Evolutionary conservation across 2,113 vertebrate genomes (phyloP).

Genomic region (Tupaia chinensis): DNA sequence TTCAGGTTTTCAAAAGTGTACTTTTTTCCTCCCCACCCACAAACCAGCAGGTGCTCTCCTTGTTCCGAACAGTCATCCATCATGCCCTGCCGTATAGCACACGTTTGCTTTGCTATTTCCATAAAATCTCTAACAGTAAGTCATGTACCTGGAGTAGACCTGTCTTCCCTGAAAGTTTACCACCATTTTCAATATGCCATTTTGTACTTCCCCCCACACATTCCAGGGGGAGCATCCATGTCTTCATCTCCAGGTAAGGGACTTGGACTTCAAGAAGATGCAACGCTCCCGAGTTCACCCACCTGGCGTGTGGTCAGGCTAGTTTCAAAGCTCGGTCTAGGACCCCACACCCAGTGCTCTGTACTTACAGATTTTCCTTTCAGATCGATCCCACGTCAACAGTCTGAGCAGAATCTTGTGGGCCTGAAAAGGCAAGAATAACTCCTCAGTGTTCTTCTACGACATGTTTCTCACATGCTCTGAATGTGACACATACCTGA

Average conservation of each 20-base stretch:
- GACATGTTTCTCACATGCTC: background rate
- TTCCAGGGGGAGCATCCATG: fast-evolving
- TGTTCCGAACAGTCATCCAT: background rate
- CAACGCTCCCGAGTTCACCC: background rate
- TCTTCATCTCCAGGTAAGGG: background rate
- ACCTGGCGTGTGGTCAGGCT: background rate
- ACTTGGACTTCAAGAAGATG: no score
- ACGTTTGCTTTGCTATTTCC: background rate
- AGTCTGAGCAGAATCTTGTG: fast-evolving
- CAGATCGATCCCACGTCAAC: background rate
- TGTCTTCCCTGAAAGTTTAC: background rate
- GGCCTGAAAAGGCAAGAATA: background rate
- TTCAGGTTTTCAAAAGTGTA: background rate
- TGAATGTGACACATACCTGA: background rate
- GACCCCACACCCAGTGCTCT: background rate
- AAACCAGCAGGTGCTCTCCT: background rate
- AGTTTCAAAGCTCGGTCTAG: background rate
- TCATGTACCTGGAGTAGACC: background rate
- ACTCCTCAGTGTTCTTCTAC: fast-evolving
- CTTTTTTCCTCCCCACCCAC: background rate
- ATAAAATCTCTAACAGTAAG: background rate
- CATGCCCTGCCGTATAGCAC: background rate
- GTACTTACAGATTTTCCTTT: background rate
- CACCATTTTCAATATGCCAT: no score
- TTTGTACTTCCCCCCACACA: background rate